Evolutionary conservation across 92 coral and sea anemone genomes (phyloP), one percentile per base, ranked within the genome.

Genomic region (Metridium senile): DNA sequence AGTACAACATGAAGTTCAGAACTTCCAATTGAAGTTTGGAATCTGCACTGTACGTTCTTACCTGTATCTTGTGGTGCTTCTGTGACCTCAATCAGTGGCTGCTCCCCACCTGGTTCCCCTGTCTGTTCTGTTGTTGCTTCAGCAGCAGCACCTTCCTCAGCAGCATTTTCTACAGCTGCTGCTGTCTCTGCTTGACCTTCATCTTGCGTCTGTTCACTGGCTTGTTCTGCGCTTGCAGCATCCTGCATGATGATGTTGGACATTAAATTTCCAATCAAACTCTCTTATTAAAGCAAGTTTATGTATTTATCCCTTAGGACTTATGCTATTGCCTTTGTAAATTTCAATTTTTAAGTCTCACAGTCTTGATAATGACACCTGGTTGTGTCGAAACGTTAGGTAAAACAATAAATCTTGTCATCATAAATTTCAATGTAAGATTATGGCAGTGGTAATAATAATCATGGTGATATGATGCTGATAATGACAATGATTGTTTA

Each of bases 181-280:
- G 34, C 56, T 45, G 45, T 57, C 26, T 84, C 73, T 62, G 77
- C 49, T 49, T 35, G 34, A 23, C 30, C 19, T 45, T 84, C 88
- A 69, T 49, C 46, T 39, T 74, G 61, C 1, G 49, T 49, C 75
- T 81, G 39, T 47, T 59, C 65, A 59, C 1, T n/a, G 2, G 61
- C 2, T 17, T 39, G 49, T 39, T 39, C 49, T 4, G 49, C 49
- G 13, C 49, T 13, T 4, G 49, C 13, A 39, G 49, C 49, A 39
- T 39, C 49, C 49, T 39, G 13, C 6, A 39, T 4, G 13, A 4
- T 39, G 49, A 39, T 39, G 49, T 13, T 4, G 13, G 13, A 4
- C 8, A 39, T 39, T 39, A 39, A n/a, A n/a, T n/a, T n/a, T n/a
- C n/a, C n/a, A n/a, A n/a, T n/a, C n/a, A n/a, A n/a, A n/a, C n/a